These are phyloP conservation scores for Tuta absoluta DNA, from an alignment of 2,888 invertebrate genomes.

Conservation along the genomic window DNA sequence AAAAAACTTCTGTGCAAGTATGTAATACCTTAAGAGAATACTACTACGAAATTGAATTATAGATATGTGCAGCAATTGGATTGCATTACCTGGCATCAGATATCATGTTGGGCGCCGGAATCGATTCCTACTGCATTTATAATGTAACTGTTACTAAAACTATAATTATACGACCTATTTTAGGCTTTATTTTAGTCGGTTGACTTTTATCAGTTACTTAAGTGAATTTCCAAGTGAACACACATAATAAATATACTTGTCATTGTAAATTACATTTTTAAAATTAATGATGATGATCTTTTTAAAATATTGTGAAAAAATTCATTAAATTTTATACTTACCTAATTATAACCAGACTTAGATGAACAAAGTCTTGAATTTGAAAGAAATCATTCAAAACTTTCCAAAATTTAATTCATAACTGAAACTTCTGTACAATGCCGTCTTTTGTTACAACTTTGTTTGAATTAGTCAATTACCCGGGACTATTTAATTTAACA, in stretches of 20 bases:
- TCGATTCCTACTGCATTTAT: neutral
- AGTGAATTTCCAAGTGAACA: too few species aligned
- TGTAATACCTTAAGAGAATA: neutral
- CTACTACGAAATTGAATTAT: neutral
- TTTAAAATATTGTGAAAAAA: neutral
- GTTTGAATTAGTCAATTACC: constrained; percentile 22
- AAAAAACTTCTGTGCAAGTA: too few species aligned
- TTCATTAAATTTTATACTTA: neutral
- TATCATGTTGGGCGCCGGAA: neutral
- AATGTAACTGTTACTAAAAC: neutral
- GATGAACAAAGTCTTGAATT: constrained; percentile 12
- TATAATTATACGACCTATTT: neutral
- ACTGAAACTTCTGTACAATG: constrained; percentile 18
- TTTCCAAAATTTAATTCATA: constrained; percentile 15
- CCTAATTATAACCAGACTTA: neutral
- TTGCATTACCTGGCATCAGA: neutral
- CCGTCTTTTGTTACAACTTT: constrained; percentile 19
- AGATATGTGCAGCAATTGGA: neutral
- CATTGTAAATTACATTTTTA: too few species aligned
- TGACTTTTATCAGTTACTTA: too few species aligned
- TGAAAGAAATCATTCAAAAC: constrained; percentile 13
- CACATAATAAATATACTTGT: too few species aligned
- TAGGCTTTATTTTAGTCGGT: neutral
- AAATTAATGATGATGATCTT: too few species aligned
- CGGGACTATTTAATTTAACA: constrained; percentile 15